Conservation (phyloP, 2,797 vertebrate species). For the Perodicticus potto region DNA sequence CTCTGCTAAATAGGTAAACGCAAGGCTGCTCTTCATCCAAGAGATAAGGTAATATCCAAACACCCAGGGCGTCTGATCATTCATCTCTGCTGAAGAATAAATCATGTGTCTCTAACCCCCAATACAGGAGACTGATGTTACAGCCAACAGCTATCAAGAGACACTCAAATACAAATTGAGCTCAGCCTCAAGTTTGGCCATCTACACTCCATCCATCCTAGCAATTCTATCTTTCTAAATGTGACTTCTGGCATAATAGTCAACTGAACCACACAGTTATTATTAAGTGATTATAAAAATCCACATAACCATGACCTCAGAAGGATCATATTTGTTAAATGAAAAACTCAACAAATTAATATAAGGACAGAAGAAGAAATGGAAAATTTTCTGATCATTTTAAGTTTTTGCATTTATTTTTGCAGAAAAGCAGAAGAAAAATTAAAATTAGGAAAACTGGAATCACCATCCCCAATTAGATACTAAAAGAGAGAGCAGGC, state of each 20-base stretch:
- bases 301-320: background rate
- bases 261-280: background rate
- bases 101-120: background rate
- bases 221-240: background rate
- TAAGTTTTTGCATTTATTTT: constrained; percentile 28
- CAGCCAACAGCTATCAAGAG: background rate
- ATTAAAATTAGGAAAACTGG: constrained; percentile 4
- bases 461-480: background rate
- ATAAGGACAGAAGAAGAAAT: background rate
- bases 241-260: background rate
- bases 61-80: background rate
- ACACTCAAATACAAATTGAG: background rate
- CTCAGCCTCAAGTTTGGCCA: background rate
- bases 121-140: background rate
- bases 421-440: constrained; percentile 41
- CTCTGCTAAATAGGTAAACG: background rate
- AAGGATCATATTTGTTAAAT: background rate
- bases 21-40: constrained; percentile 7
- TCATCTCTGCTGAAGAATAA: constrained; percentile 16
- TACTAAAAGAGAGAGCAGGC: background rate
- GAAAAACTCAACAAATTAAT: constrained; percentile 32
- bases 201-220: background rate
- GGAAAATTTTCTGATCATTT: background rate
- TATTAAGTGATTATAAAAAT: background rate
- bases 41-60: constrained; percentile 28